phyloP scores from a whole-genome alignment of 2,113 vertebrate genomes.

The Megaleporinus macrocephalus region DNA sequence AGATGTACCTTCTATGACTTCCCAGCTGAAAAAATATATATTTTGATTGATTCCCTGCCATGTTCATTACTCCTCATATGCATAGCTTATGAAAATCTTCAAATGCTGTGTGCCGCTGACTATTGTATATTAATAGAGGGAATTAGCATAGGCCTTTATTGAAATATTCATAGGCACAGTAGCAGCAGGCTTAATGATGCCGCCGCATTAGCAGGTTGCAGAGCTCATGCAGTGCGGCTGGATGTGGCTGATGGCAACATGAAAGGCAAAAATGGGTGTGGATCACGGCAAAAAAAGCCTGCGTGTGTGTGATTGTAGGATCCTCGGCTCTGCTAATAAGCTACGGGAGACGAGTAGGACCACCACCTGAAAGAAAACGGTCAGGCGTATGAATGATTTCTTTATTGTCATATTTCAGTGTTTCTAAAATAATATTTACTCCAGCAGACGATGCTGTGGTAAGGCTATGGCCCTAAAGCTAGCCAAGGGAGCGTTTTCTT shows the following conservation, averaged over 20 bases:
- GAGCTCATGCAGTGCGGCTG: slow-evolving; percentile 26
- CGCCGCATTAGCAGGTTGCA: slow-evolving; percentile 39
- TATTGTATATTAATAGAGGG: slow-evolving; percentile 60
- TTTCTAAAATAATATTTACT: neutral
- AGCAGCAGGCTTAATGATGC: slow-evolving; percentile 58
- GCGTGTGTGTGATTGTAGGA: neutral
- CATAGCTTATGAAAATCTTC: slow-evolving; percentile 43
- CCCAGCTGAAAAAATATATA: slow-evolving; percentile 23
- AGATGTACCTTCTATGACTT: neutral
- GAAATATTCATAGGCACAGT: slow-evolving; percentile 70
- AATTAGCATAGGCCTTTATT: slow-evolving; percentile 64
- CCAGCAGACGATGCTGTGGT: neutral
- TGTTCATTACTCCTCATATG: slow-evolving; percentile 33
- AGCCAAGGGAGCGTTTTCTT: slow-evolving; percentile 17
- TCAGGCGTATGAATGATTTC: neutral
- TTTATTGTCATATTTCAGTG: neutral
- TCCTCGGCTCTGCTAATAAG: neutral
- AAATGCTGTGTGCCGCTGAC: slow-evolving; percentile 45
- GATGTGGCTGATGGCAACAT: slow-evolving; percentile 15
- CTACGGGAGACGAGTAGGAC: neutral
- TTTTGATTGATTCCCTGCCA: slow-evolving; percentile 33
- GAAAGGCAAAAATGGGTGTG: slow-evolving; percentile 22
- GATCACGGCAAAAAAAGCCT: neutral
- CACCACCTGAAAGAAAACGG: neutral
- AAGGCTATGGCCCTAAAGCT: slow-evolving; percentile 18